Evolutionary conservation across 2,888 invertebrate species (phyloP), one percentile per base, ranked within the genome.

Genomic region (Aspidiotus rigidus): DNA sequence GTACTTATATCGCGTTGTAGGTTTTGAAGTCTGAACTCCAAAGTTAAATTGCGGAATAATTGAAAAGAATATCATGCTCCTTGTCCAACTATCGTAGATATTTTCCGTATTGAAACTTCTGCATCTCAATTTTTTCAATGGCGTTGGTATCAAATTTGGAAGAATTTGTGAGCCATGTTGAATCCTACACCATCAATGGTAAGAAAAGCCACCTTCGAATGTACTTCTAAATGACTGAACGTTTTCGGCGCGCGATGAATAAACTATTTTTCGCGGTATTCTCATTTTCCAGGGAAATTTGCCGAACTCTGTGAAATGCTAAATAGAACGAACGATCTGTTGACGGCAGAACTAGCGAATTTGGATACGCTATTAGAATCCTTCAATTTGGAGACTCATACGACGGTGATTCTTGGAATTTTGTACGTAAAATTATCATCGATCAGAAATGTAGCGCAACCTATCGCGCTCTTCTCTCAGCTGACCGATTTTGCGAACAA

Each of bases 311-410:
- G 84, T 72, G 89, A 88, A 71, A 83, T 86, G 73, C 82, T 91
- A 74, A 83, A 82, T 70, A 90, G 91, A 77, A 89, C 89, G n/a
- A 84, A 85, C 69, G 93, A 94, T 71, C 82, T 89, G 5, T 80
- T 95, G 69, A 81, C 86, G 73, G 88, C 91, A 77, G 92, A 93
- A 80, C 85, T 85, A 73, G 87, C 86, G 73, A 91, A 93, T 77
- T 81, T 96, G 74, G 92, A 90, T 77, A 93, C 89, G 78, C 93
- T 94, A 44, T 79, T 96, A 75, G 94, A 93, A 78, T 93, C 94
- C 0, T 82, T 96, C 71, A 91, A 94, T 77, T 82, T 91, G 71
- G 92, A 94, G 76, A 90, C 93, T 76, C 93, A 96, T 80, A 93
- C 94, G 9, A 80, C 95, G 70, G 95, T 93, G 62, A 87, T 93